Evolutionary conservation across 2,797 vertebrate species (phyloP).

Genomic region (Etheostoma nigrum): DNA sequence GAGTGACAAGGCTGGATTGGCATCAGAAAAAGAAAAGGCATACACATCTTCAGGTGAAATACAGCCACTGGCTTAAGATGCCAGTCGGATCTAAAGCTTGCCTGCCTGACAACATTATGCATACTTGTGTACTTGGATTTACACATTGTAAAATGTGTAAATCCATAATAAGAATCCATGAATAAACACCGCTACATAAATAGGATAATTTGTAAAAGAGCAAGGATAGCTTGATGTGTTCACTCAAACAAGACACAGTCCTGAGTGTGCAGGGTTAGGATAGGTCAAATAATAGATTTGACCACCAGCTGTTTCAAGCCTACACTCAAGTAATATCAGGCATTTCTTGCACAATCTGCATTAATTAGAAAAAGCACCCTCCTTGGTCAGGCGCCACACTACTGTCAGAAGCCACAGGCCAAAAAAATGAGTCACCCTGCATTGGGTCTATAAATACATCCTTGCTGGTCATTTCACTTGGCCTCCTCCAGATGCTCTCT

Average conservation of each 20-base stretch:
- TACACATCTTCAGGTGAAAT: slow-evolving; percentile 17
- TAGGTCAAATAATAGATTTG: slow-evolving; percentile 50
- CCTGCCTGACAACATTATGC: slow-evolving; percentile 12
- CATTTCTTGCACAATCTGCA: slow-evolving; percentile 74
- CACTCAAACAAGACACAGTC: slow-evolving; percentile 2
- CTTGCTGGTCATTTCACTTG: slow-evolving; percentile 71
- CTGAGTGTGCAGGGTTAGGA: slow-evolving; percentile 25
- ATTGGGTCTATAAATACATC: slow-evolving; percentile 76
- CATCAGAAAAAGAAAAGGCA: slow-evolving; percentile 8
- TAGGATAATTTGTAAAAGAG: neutral
- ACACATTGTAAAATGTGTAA: slow-evolving; percentile 24
- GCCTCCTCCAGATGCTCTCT: slow-evolving; percentile 60
- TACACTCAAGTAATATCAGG: slow-evolving; percentile 60
- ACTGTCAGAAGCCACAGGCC: slow-evolving; percentile 78
- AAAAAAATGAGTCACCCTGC: slow-evolving; percentile 83
- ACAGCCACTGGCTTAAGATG: slow-evolving; percentile 21
- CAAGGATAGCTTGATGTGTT: slow-evolving; percentile 1
- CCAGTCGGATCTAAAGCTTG: slow-evolving; percentile 6
- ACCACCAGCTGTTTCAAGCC: slow-evolving; percentile 67
- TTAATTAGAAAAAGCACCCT: slow-evolving; percentile 84
- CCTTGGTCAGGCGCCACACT: slow-evolving; percentile 75
- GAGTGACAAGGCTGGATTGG: slow-evolving; percentile 42
- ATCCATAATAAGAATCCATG: no score
- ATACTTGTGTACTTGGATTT: slow-evolving; percentile 27
- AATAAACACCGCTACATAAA: neutral